Conservation (phyloP, 2,888 invertebrate species). For the Eristalis tenax region DNA sequence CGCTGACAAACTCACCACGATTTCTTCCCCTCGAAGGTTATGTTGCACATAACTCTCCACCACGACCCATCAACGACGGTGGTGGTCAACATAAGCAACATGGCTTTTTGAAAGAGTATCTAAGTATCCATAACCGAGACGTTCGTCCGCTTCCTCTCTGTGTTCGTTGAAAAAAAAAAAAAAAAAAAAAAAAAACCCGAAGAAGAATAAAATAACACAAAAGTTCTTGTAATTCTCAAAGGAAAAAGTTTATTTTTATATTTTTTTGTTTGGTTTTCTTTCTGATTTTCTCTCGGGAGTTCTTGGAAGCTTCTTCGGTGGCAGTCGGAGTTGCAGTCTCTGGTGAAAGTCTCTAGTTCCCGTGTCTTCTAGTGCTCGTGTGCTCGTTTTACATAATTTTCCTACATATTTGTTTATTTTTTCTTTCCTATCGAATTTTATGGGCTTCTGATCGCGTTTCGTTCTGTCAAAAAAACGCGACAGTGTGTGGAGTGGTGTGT, state of each 20-base stretch:
- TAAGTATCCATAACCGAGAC: conserved; percentile 60
- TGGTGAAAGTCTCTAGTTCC: conserved; percentile 45
- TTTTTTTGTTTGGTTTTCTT: conserved; percentile 23
- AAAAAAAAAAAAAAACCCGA: too few relatives aligned
- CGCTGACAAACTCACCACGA: conserved; percentile 54
- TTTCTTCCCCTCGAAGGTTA: conserved; percentile 59
- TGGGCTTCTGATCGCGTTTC: conserved; percentile 14
- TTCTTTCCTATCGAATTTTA: neutral
- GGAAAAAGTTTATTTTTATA: conserved; percentile 63
- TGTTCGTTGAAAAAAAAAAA: conserved; percentile 12
- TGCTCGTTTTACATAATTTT: conserved; percentile 45
- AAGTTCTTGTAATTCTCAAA: neutral
- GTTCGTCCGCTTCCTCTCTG: conserved; percentile 44
- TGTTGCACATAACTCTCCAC: conserved; percentile 58
- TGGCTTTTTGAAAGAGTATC: conserved; percentile 64
- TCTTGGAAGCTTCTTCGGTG: neutral
- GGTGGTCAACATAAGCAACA: conserved; percentile 71
- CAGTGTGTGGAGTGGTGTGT: conserved; percentile 34
- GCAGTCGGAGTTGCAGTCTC: conserved; percentile 51
- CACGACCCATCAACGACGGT: conserved; percentile 29
- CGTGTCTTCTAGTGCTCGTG: conserved; percentile 9
- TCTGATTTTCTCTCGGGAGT: neutral
- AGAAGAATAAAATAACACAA: neutral
- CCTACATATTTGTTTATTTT: conserved; percentile 8
- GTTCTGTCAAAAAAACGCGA: conserved; percentile 22